These are phyloP conservation scores for Leptodactylus fuscus DNA, from an alignment of 2,113 vertebrate genomes.

Conservation along the genomic window DNA sequence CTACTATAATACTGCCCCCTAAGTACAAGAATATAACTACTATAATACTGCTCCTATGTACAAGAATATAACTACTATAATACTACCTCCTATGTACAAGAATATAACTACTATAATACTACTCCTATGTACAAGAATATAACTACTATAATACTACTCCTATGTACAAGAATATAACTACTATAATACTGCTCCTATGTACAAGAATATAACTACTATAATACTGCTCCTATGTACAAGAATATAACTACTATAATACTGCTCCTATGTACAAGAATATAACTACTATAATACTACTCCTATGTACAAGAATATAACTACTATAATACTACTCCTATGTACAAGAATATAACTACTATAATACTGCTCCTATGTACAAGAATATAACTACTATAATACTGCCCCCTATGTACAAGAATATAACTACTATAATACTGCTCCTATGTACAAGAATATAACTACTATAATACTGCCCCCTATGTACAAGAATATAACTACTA, in stretches of 20 bases:
- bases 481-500: too few relatives aligned
- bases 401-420: too few relatives aligned
- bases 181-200: too few relatives aligned
- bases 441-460: too few relatives aligned
- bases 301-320: conserved; percentile 3
- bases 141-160: too few relatives aligned
- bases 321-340: conserved; percentile 5
- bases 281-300: background rate
- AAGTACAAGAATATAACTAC: background rate
- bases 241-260: conserved; percentile 12
- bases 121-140: background rate
- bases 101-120: too few relatives aligned
- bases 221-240: background rate
- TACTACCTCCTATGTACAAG: too few relatives aligned
- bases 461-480: too few relatives aligned
- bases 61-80: conserved; percentile 6
- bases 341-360: too few relatives aligned
- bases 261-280: conserved; percentile 1
- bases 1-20: conserved; percentile 4
- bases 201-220: conserved; percentile 6
- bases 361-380: too few relatives aligned
- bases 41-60: background rate
- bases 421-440: too few relatives aligned
- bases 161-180: too few relatives aligned
- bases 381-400: conserved; percentile 9